These are phyloP conservation scores for Chlorodrepanis virens DNA, from an alignment of 2,113 vertebrate genomes.

Conservation along the genomic window DNA sequence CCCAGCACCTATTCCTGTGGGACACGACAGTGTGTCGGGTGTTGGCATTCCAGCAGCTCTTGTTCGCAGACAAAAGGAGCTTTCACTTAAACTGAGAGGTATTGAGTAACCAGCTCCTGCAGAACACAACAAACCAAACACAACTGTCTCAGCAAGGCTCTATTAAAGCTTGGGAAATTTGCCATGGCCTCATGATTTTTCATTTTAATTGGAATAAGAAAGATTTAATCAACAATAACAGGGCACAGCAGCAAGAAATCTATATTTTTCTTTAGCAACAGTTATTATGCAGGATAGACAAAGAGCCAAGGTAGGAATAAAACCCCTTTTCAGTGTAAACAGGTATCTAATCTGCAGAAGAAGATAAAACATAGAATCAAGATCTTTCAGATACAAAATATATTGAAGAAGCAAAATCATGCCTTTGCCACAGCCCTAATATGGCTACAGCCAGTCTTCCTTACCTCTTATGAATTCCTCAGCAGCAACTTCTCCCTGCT, in stretches of 20 bases:
- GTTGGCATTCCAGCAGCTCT: background rate
- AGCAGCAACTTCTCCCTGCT: background rate
- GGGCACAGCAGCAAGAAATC: background rate
- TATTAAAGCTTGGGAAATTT: slow-evolving; percentile 1
- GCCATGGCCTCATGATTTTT: background rate
- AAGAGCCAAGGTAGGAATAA: background rate
- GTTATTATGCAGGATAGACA: background rate
- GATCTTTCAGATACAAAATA: slow-evolving; percentile 22
- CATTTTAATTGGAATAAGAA: slow-evolving; percentile 34
- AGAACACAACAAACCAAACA: background rate
- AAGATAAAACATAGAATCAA: background rate
- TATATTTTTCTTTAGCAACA: background rate
- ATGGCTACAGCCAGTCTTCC: background rate
- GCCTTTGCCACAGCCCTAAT: background rate
- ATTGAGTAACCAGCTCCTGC: background rate
- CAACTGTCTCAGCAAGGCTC: background rate
- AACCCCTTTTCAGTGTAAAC: background rate
- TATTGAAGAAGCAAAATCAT: background rate
- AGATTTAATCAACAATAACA: background rate
- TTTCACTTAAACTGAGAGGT: background rate
- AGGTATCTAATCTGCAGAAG: background rate
- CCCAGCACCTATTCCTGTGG: background rate
- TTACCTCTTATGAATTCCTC: background rate
- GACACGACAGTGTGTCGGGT: fast-evolving
- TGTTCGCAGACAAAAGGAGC: slow-evolving; percentile 8